Base-by-base conservation (phyloP, 2,113 vertebrate species). In the Silurus asotus region DNA sequence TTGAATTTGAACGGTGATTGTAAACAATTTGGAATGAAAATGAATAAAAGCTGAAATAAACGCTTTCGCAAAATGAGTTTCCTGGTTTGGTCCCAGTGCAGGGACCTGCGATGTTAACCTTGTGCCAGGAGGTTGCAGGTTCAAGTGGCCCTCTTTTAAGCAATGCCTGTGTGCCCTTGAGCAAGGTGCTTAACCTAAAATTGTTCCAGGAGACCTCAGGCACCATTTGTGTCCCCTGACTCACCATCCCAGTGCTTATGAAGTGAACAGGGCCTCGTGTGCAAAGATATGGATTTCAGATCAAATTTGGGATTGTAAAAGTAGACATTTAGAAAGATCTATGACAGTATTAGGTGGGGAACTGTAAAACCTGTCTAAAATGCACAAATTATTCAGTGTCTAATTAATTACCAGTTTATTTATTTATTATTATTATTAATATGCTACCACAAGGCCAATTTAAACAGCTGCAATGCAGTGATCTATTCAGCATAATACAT, bases 161-260 rank as follows among this genome's bases (percentile, higher is more conserved):
- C 84, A 78, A 49, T 85, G 61, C 45, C 48, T 55, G n/a, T 59
- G 69, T 59, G 64, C 65, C 82, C 82, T 74, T 83, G 82, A 83
- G 82, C 82, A 84, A 85, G 84, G 84, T 79, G 51, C 75, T 85
- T 79, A 79, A 85, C 84, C 75, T 64, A 48, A 76, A 79, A 85
- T 69, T n/a, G 64, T 79, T 79, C 49, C 62, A 85, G 62, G 17
- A 55, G 75, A 79, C 62, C 53, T 64, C 49, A 67, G 74, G 75
- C 49, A 45, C 61, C 45, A 64, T 11, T 56, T 28, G 6, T 51
- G 23, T 55, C 74, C 74, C 61, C 25, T 53, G 61, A 77, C 75
- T 48, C 62, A 45, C 49, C n/a, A 56, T 45, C 23, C 75, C 62
- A 61, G 56, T 4, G 9, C 58, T 80, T 80, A 17, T 45, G 56